These are phyloP conservation scores for Macrosiphum euphorbiae DNA, from an alignment of 2,888 invertebrate species.

Conservation along the genomic window DNA sequence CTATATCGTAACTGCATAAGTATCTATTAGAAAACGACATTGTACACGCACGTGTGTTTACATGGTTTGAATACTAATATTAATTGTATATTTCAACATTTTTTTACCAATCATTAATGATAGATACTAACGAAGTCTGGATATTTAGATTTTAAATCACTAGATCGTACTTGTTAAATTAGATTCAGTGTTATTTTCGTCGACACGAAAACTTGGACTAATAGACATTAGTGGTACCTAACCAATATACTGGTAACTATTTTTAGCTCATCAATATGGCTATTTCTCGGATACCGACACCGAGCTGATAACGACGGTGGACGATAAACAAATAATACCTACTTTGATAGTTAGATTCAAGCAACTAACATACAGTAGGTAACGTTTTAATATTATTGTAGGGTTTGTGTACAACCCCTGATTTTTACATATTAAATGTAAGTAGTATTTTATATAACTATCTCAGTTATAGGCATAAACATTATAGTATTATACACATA, in stretches of 20 bases:
- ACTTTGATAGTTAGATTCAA: not conserved
- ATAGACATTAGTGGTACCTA: not conserved
- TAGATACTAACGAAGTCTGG: too few species aligned
- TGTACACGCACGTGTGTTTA: too few species aligned
- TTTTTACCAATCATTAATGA: too few species aligned
- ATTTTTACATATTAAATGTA: not conserved
- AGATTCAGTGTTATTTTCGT: not conserved
- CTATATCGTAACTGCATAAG: too few species aligned
- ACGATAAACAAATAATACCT: not conserved
- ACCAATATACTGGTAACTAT: not conserved
- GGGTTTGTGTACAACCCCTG: not conserved
- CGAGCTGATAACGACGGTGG: not conserved
- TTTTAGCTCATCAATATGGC: not conserved
- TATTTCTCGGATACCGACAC: not conserved
- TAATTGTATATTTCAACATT: too few species aligned
- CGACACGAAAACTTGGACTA: not conserved
- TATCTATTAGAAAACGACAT: too few species aligned
- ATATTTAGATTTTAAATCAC: too few species aligned
- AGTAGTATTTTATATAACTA: slow-evolving; percentile 2
- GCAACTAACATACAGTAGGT: not conserved
- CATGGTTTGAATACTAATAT: too few species aligned
- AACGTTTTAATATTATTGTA: not conserved
- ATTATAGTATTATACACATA: slow-evolving; percentile 22
- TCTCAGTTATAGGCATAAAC: not conserved
- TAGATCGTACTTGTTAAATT: too few species aligned